Base-by-base conservation (phyloP, 2,797 vertebrate genomes). In the Glossophaga mutica region DNA sequence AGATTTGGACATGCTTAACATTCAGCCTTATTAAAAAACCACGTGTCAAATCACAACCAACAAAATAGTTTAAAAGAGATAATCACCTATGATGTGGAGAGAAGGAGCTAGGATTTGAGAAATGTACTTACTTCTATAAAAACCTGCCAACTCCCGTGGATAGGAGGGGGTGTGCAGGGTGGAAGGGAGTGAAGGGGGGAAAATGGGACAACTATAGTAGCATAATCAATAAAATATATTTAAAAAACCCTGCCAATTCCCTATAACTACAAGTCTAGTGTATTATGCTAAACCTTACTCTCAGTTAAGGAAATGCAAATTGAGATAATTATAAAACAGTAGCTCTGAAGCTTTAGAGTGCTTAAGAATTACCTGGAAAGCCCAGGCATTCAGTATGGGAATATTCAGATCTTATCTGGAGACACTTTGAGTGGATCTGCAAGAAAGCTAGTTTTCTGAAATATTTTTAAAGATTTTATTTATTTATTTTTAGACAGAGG, bases 281-380 rank as follows among this genome's bases (percentile, higher is more conserved):
- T 21, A 71, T 57, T 82, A 82, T 44, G 46, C 52, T 81, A 77
- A 90, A n/a, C 19, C 70, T 92, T 85, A 48, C 26, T 94, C 34
- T 21, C 32, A 37, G 57, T 87, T 88, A 92, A 96, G 86, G 73
- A 67, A 94, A 96, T 83, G 73, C 16, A 94, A 95, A 86, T 79
- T 62, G 55, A 79, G 76, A 22, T 95, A 62, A 94, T 91, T 91
- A 86, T 57, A 91, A 95, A 15, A 24, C 37, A 65, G 22, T 42
- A 42, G 7, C 79, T 34, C 59, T 78, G 82, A 89, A 81, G 29
- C 44, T 65, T 82, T 57, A 70, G 46, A 26, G 9, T 86, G 42
- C 29, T 92, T 78, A 83, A 89, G 50, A 90, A 79, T 62, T 91
- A 34, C 21, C 24, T 71, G 83, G 55, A 89, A 76, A 81, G 15